Conservation (phyloP, 1,140 invertebrate genomes). For the Cotesia vestalis region DNA sequence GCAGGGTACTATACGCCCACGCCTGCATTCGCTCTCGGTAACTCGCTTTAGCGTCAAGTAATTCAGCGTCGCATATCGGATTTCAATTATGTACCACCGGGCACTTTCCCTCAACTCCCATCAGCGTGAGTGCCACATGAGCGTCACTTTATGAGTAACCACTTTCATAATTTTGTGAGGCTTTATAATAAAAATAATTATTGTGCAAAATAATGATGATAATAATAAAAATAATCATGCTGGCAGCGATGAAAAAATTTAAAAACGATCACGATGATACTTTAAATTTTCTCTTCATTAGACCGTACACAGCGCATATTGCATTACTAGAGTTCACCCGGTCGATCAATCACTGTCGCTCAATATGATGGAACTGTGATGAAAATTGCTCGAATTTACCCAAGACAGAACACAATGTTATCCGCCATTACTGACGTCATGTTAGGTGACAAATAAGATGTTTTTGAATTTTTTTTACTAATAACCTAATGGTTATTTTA, state of each 20-base stretch:
- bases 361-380: too few species aligned
- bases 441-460: too few species aligned
- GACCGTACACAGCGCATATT: neutral
- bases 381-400: too few species aligned
- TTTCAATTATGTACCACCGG: constrained; percentile 25
- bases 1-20: neutral
- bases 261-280: neutral
- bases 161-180: constrained; percentile 19
- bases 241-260: neutral
- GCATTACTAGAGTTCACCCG: neutral
- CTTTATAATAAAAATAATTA: neutral
- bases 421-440: too few species aligned
- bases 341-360: neutral
- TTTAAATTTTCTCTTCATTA: constrained; percentile 3
- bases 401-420: too few species aligned
- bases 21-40: neutral
- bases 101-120: constrained; percentile 9
- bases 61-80: constrained; percentile 25
- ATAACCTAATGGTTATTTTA: too few species aligned
- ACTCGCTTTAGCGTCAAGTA: constrained; percentile 4
- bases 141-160: constrained; percentile 8
- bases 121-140: constrained; percentile 1
- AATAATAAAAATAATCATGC: too few species aligned
- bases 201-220: neutral
- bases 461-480: too few species aligned